Evolutionary conservation across 64 coral and sea anemone genomes (phyloP).

Genomic region (Hydrozoanthus tunicans): DNA sequence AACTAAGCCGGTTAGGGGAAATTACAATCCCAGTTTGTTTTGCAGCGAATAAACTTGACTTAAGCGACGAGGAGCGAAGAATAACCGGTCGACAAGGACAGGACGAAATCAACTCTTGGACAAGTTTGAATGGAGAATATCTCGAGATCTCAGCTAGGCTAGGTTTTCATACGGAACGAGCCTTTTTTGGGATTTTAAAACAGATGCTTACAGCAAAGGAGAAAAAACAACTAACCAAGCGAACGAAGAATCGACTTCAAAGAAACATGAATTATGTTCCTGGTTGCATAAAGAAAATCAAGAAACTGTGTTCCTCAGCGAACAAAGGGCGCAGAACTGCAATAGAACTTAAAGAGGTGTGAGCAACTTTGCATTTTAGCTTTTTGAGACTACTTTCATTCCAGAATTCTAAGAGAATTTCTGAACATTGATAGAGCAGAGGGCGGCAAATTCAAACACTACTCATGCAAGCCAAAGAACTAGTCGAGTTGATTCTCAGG

Average conservation of each 20-base stretch:
- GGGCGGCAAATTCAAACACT: no score
- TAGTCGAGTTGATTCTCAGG: no score
- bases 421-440: no score
- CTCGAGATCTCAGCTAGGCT: slow-evolving; percentile 76
- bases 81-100: slow-evolving; percentile 41
- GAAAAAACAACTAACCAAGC: slow-evolving; percentile 15
- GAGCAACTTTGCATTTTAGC: no score
- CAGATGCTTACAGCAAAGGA: slow-evolving; percentile 49
- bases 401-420: no score
- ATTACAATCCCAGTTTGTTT: slow-evolving; percentile 48
- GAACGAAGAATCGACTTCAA: background rate
- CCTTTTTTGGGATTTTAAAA: slow-evolving; percentile 60
- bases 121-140: slow-evolving; percentile 67
- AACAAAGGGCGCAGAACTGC: no score
- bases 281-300: slow-evolving; percentile 5
- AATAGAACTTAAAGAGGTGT: no score
- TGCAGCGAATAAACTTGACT: slow-evolving; percentile 77
- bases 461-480: no score
- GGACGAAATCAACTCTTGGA: slow-evolving; percentile 48
- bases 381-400: no score
- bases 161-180: slow-evolving; percentile 44
- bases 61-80: slow-evolving; percentile 47
- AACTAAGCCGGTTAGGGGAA: background rate
- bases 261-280: slow-evolving; percentile 24
- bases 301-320: no score